Percentiles rank a stretch among this genome's conserved stretches.
Evolutionary conservation across 2,113 vertebrate genomes (phyloP).

Genomic region (Silurus meridionalis): DNA sequence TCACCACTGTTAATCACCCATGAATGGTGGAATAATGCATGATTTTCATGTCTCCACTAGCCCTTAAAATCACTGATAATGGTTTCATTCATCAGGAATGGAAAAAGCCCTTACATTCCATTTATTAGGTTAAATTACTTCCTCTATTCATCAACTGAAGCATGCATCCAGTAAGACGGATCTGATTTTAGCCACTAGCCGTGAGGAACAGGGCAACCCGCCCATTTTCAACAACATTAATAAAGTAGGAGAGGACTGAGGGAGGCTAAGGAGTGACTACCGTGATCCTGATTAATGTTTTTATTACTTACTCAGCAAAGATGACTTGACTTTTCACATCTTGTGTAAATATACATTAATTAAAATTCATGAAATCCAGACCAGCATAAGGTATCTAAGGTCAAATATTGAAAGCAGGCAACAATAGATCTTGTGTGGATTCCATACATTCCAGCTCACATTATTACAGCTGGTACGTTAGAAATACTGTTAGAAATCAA

Average conservation of each 20-base stretch:
- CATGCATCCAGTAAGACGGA: background rate
- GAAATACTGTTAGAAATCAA: constrained; percentile 16
- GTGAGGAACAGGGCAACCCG: background rate
- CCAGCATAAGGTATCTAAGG: background rate
- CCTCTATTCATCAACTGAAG: background rate
- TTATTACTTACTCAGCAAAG: constrained; percentile 43
- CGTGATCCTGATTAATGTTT: constrained; percentile 47
- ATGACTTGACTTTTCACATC: constrained; percentile 23
- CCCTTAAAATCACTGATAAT: constrained; percentile 24
- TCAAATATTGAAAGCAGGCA: constrained; percentile 20
- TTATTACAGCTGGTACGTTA: constrained; percentile 55
- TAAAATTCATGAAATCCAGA: background rate
- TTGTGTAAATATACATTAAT: background rate
- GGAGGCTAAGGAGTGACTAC: constrained; percentile 34
- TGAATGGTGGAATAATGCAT: constrained; percentile 19
- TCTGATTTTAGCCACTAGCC: constrained; percentile 1
- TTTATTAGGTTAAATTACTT: constrained; percentile 20
- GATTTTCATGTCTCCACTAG: constrained; percentile 14
- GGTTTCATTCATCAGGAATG: constrained; percentile 13
- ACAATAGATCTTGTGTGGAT: constrained; percentile 48
- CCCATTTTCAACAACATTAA: constrained; percentile 41
- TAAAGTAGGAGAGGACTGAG: constrained; percentile 25
- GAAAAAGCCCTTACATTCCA: background rate
- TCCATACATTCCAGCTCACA: constrained; percentile 58
- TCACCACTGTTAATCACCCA: background rate